phyloP scores from a whole-genome alignment of 2,888 invertebrate genomes.

The Trachelus tabidus region DNA sequence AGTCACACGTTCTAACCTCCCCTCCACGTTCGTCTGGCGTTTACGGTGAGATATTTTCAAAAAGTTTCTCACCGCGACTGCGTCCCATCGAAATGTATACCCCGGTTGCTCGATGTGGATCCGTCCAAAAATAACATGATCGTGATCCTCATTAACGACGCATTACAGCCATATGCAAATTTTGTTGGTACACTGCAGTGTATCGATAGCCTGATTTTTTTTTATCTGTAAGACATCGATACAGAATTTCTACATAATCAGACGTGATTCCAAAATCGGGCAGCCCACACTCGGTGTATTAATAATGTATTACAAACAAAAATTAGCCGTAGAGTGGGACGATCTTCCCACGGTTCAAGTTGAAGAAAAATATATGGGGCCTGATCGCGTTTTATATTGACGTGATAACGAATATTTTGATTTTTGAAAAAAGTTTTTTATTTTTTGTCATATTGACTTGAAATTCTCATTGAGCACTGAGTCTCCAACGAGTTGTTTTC shows the following conservation, averaged over 20 bases:
- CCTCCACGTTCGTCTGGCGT: constrained; percentile 10
- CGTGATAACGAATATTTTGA: neutral
- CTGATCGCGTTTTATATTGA: neutral
- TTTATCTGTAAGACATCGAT: neutral
- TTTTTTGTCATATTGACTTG: neutral
- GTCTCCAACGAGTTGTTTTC: neutral
- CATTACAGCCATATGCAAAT: neutral
- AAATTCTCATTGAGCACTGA: neutral
- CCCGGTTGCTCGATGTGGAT: neutral
- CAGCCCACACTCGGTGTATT: neutral
- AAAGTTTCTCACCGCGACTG: neutral
- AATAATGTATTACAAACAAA: neutral
- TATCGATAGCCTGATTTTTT: neutral
- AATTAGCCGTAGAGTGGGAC: neutral
- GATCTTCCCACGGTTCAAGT: neutral
- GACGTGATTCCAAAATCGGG: neutral
- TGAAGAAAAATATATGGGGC: neutral
- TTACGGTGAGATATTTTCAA: neutral
- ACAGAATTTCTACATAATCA: neutral
- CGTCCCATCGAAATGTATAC: neutral
- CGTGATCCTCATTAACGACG: neutral
- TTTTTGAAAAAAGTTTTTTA: neutral
- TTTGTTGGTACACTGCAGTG: neutral
- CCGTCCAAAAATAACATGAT: neutral
- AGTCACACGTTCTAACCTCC: constrained; percentile 26